These are phyloP conservation scores for Mus minutoides DNA, from an alignment of 2,797 vertebrate genomes.

Conservation along the genomic window DNA sequence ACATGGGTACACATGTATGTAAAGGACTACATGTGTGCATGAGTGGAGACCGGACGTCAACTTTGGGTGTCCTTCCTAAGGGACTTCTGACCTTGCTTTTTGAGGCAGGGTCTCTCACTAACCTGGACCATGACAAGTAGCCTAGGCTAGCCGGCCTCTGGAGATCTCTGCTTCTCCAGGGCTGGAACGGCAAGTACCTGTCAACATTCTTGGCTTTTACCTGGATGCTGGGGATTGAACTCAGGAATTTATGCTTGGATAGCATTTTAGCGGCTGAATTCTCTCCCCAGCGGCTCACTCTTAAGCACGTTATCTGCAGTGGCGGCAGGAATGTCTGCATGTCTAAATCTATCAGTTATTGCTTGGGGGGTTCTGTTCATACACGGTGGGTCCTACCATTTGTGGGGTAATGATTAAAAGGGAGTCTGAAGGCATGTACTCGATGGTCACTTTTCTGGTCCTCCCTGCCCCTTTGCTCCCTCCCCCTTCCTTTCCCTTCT, in stretches of 20 bases:
- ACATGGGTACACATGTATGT: not conserved
- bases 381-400: accelerated
- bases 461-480: not conserved
- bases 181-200: too few relatives aligned
- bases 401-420: not conserved
- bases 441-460: too few relatives aligned
- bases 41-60: not conserved
- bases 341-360: not conserved
- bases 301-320: not conserved
- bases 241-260: not conserved
- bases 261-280: not conserved
- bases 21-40: not conserved
- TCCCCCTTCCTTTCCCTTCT: not conserved
- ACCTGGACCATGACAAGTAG: not conserved
- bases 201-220: not conserved
- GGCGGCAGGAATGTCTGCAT: not conserved
- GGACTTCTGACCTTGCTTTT: not conserved
- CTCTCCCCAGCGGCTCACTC: not conserved
- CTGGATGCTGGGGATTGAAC: not conserved
- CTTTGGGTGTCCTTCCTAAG: not conserved
- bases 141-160: not conserved
- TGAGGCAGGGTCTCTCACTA: not conserved
- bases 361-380: not conserved
- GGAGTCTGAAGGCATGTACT: accelerated
- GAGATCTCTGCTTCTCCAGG: not conserved